Evolutionary conservation across 2,888 invertebrate species (phyloP), one percentile per base, ranked within the genome.

Genomic region (Slavum lentiscoides): DNA sequence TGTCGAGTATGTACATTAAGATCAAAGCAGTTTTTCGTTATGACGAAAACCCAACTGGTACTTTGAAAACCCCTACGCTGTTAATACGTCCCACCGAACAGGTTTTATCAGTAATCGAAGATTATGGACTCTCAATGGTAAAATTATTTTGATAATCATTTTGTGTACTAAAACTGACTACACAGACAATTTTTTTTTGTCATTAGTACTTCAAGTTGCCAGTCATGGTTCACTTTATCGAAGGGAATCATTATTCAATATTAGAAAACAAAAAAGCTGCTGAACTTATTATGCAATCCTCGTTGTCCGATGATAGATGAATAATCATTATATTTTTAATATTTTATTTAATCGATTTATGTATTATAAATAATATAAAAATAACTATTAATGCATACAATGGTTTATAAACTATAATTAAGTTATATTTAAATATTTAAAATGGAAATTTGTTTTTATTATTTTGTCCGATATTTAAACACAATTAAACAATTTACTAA

Each of bases 201-300:
- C 85, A 39, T 43, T 30, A 88, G 85, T 85, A 89, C 39, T 91
- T 91, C 0, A 88, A 88, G 43, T 88, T 88, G 0, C 88, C 88
- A 4, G 88, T 92, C 0, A 88, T 88, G 0, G 87, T 93, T 0
- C 89, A 90, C 84, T 89, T 88, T 69, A 87, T 92, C n/a, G 92
- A 92, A 84, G 94, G 93, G 15, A 91, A 92, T 85, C 94, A 94
- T 84, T 86, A 89, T 0, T 90, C 90, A 62, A 92, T 94, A 84
- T 85, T 93, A 83, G 90, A 92, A 19, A 92, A 91, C 84, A 88
- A 89, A 72, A 90, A 90, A 83, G 87, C 91, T 73, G 89, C 91
- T 0, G 89, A 91, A 84, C 88, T 91, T 53, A 91, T 92, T 68
- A 92, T 92, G 83, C 87, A 86, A 82, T 70, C 77, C 53, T 77